Evolutionary conservation across 2,113 vertebrate species (phyloP).

Genomic region (Caracal caracal): DNA sequence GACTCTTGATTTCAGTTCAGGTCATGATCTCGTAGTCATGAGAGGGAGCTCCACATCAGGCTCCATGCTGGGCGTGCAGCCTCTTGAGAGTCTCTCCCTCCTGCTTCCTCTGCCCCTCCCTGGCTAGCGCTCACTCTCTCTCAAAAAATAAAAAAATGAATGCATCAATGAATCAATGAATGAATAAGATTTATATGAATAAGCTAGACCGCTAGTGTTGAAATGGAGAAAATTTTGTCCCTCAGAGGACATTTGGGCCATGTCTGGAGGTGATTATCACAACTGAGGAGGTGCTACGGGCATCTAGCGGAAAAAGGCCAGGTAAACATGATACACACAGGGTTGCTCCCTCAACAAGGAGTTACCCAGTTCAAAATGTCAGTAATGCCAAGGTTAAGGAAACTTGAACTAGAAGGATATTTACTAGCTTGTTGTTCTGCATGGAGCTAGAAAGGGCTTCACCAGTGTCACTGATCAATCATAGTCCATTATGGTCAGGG

Average conservation of each 20-base stretch:
- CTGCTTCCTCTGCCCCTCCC: too few relatives aligned
- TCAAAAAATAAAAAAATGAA: too few relatives aligned
- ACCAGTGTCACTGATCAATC: rapidly evolving
- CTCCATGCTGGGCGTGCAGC: too few relatives aligned
- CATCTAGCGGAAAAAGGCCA: neutral
- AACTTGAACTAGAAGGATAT: neutral
- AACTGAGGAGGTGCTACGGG: neutral
- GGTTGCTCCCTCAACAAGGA: neutral
- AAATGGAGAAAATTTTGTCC: neutral
- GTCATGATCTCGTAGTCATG: too few relatives aligned
- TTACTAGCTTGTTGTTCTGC: neutral
- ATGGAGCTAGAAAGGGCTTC: neutral
- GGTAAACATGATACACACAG: neutral
- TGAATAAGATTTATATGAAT: rapidly evolving
- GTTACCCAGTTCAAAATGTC: neutral
- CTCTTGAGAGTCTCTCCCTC: too few relatives aligned
- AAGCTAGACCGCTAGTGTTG: neutral
- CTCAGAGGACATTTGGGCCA: neutral
- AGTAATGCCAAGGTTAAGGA: neutral
- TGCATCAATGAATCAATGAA: too few relatives aligned
- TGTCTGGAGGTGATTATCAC: neutral
- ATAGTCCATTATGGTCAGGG: neutral
- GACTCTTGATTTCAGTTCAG: too few relatives aligned
- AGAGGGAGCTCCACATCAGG: too few relatives aligned
- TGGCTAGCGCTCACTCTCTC: too few relatives aligned